Base-by-base conservation (phyloP, 2,888 invertebrate genomes). In the Unio pictorum region DNA sequence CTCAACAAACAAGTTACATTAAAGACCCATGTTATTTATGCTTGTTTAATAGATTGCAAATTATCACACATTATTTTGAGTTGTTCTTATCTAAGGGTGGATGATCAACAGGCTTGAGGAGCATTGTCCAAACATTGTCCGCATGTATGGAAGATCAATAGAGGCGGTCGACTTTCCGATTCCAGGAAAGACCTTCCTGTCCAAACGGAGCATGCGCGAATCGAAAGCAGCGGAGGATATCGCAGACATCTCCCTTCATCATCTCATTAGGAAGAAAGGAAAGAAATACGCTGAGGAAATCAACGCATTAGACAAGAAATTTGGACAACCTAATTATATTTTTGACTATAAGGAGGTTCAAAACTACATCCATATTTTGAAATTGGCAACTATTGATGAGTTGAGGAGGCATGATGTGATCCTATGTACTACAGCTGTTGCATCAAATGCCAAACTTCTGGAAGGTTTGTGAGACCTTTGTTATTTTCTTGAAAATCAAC, bases 361-460 rank as follows among this genome's bases (percentile, higher is more conserved):
- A 55, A 59, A 69, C 15, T 83, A 83, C 62, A 64, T 72, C 20
- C 61, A 61, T n/a, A 34, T 79, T 3, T 59, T 81, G 4, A 60
- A 65, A 26, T 57, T 68, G 55, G 82, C 81, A 18, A 78, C 80
- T 23, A 69, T 73, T 30, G 76, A 72, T 4, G 80, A 79, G 56
- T 65, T 85, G 18, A 69, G 66, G 20, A 67, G 73, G 59, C 74
- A 81, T 59, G 79, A 86, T 28, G 74, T 86, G 15, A 80, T 85
- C 23, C 73, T 85, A 3, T 83, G 81, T 64, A 85, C 85, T 8
- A 83, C 82, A 20, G 74, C 81, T 17, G 80, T 76, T 23, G 81
- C 77, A 18, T 74, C 80, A 17, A 76, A 72, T 60, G 70, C 74
- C 11, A 76, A 74, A 45, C 67, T 76, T 28, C 59, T 71, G 28